Evolutionary conservation across 1,140 invertebrate species (phyloP).

Genomic region (Diorhabda elongata): DNA sequence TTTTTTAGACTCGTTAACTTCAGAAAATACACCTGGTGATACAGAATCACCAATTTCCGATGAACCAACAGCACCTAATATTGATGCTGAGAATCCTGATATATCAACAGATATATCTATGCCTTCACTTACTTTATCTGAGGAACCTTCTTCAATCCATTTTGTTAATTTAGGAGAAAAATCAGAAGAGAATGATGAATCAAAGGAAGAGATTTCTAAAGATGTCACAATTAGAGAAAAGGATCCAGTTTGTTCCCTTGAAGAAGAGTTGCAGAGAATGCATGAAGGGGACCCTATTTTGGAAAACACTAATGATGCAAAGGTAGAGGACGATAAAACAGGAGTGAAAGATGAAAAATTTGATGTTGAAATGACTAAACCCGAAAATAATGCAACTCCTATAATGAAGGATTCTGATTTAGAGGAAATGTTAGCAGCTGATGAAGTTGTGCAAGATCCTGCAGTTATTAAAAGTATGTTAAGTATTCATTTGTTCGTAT

Average conservation of each 20-base stretch:
- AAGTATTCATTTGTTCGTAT: background rate
- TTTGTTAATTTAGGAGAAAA: background rate
- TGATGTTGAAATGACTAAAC: background rate
- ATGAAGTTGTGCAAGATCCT: conserved; percentile 29
- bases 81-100: background rate
- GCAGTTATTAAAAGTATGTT: conserved; percentile 35
- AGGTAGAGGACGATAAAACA: background rate
- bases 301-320: conserved; percentile 12
- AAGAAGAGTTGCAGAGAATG: conserved; percentile 23
- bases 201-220: background rate
- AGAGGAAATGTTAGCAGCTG: conserved; percentile 18
- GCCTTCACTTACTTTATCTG: background rate
- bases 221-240: background rate
- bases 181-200: background rate
- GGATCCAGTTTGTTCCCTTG: conserved; percentile 8
- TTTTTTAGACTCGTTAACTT: background rate
- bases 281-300: conserved; percentile 22
- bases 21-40: background rate
- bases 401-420: conserved; percentile 14
- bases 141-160: background rate
- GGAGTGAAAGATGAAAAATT: background rate
- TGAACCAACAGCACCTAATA: background rate
- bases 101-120: background rate
- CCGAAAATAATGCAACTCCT: conserved; percentile 3
- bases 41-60: background rate